Base-by-base conservation (phyloP, 2,113 vertebrate genomes). In the Sinocyclocheilus grahami region DNA sequence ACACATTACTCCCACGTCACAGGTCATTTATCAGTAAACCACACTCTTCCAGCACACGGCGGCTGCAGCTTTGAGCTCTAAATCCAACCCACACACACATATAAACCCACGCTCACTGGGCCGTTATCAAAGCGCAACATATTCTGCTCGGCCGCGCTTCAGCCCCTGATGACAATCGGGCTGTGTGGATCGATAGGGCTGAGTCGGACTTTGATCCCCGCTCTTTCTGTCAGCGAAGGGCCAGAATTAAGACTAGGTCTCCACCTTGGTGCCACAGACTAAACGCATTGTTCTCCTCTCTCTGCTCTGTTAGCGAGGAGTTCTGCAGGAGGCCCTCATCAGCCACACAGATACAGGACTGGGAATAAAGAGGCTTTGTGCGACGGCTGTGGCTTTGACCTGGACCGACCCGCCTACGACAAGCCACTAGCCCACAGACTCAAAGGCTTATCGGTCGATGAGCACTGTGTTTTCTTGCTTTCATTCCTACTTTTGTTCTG, bases 321-420 rank as follows among this genome's bases (percentile, higher is more conserved):
- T 48, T 87, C 89, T 87, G 91, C 87, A 89, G 85, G 18, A 33
- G 71, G 37, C 69, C 63, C 71, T 71, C 76, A 39, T 91, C 92
- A 85, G 91, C 89, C 83, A 88, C 88, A 92, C 93, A 91, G 92
- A 91, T 93, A 93, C 87, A 67, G 93, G 92, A 78, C 90, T 93
- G 90, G 27, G 85, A 95, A 98, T 96, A 98, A 97, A 96, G 94
- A 91, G 88, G 90, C 93, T 96, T 98, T 99, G 96, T 98, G 94
- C 91, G 92, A 95, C 92, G 92, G 95, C 95, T 92, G 92, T 90
- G 94, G 90, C 93, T 93, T 90, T 87, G 86, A 91, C 88, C 71
- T 60, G 77, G 65, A 63, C 72, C 62, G 24, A 91, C 86, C 89
- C 87, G 89, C 92, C 89, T 92, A 90, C 85, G 85, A 62, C 84